Evolutionary conservation across 2,113 vertebrate species (phyloP).

Genomic region (Phylloscopus trochiloides): DNA sequence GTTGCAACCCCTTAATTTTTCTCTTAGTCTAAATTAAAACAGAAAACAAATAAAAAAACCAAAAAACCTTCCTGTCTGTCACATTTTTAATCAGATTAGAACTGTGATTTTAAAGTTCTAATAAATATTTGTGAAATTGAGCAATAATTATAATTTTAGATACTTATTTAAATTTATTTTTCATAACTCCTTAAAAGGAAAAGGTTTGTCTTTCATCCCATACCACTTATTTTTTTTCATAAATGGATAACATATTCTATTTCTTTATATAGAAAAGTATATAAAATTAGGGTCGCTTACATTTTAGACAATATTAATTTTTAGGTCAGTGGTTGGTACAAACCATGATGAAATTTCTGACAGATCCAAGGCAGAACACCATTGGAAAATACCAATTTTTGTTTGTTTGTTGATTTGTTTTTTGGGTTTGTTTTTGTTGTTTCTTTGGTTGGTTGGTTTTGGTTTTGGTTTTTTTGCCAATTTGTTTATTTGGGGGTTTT

Average conservation of each 20-base stretch:
- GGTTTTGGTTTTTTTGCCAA: background rate
- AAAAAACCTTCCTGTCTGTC: fast-evolving
- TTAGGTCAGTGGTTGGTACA: background rate
- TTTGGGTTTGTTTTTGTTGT: background rate
- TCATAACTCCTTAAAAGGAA: background rate
- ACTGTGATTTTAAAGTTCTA: background rate
- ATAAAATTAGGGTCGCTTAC: background rate
- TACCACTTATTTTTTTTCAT: background rate
- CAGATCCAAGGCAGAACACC: background rate
- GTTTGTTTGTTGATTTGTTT: background rate
- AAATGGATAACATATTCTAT: background rate
- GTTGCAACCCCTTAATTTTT: background rate
- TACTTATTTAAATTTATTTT: background rate
- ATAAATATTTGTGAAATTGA: background rate
- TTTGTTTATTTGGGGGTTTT: background rate
- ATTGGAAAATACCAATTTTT: background rate
- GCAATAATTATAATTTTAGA: background rate
- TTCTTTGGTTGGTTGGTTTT: background rate
- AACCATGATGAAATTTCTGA: background rate
- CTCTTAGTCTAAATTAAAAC: background rate
- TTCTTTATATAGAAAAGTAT: background rate
- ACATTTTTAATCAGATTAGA: background rate
- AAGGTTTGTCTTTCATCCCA: background rate
- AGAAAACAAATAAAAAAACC: background rate
- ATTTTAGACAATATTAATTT: background rate